Evolutionary conservation across 2,888 invertebrate species (phyloP).

Genomic region (Athetis lepigone): DNA sequence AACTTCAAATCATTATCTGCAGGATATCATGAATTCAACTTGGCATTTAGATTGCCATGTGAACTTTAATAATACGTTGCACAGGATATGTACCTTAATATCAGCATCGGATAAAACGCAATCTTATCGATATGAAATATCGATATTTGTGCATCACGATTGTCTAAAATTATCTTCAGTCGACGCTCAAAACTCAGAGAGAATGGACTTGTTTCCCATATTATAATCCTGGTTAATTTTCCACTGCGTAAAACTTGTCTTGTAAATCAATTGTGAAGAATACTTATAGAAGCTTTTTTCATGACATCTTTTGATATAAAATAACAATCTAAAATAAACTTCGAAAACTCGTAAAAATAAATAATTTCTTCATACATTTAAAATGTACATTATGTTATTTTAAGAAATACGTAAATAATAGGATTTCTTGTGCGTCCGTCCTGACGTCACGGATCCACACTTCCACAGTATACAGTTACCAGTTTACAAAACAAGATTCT

Average conservation of each 20-base stretch:
- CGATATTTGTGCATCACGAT: slow-evolving; percentile 72
- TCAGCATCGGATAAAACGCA: slow-evolving; percentile 10
- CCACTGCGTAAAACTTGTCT: not conserved
- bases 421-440: slow-evolving; percentile 37
- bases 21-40: not conserved
- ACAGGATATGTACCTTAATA: slow-evolving; percentile 1
- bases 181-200: slow-evolving; percentile 61
- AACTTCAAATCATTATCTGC: not conserved
- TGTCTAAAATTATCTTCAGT: slow-evolving; percentile 79
- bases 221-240: slow-evolving; percentile 32
- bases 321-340: not conserved
- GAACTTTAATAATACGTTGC: not conserved
- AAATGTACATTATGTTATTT: slow-evolving; percentile 47
- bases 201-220: slow-evolving; percentile 62
- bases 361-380: slow-evolving; percentile 23
- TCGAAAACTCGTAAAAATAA: not conserved
- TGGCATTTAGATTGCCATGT: not conserved
- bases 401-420: slow-evolving; percentile 50
- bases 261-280: not conserved
- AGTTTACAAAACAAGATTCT: slow-evolving; percentile 49
- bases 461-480: slow-evolving; percentile 46
- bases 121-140: slow-evolving; percentile 62
- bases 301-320: not conserved
- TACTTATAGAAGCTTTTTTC: not conserved
- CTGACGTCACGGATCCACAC: slow-evolving; percentile 48